Evolutionary conservation across 2,888 invertebrate species (phyloP).

Genomic region (Pharmacophagus antenor): DNA sequence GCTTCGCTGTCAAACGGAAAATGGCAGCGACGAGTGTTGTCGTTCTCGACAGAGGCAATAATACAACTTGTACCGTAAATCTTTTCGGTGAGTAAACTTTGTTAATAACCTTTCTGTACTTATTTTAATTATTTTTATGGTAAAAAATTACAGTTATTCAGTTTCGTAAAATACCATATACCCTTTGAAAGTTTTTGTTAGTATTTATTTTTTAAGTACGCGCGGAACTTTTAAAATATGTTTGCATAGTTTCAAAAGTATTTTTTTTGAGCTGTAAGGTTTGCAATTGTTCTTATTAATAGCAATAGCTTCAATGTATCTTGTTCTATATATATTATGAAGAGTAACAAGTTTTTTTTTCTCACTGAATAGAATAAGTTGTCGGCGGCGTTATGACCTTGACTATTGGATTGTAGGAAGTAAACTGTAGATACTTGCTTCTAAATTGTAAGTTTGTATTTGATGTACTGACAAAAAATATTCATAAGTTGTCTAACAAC

Average conservation of each 20-base stretch:
- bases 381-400: conserved; percentile 76
- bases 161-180: conserved; percentile 47
- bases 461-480: conserved; percentile 77
- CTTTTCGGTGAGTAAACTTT: conserved; percentile 89
- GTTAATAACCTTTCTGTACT: conserved; percentile 4
- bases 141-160: not conserved
- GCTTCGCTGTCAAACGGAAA: conserved; percentile 80
- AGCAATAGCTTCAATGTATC: conserved; percentile 35
- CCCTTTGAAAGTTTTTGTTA: conserved; percentile 55
- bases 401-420: conserved; percentile 81
- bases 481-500: conserved; percentile 57
- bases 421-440: conserved; percentile 77
- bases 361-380: conserved; percentile 71
- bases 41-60: conserved; percentile 96
- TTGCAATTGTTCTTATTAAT: conserved; percentile 44
- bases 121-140: not conserved
- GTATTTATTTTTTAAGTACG: conserved; percentile 59
- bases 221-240: conserved; percentile 70
- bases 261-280: conserved; percentile 30
- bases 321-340: conserved; percentile 26
- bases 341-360: conserved; percentile 64
- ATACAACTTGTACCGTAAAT: conserved; percentile 97
- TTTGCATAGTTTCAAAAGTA: conserved; percentile 34
- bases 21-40: conserved; percentile 96
- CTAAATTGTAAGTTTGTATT: conserved; percentile 79